Evolutionary conservation across 2,888 invertebrate genomes (phyloP), one percentile per base, ranked within the genome.

Genomic region (Euspilapteryx auroguttella): DNA sequence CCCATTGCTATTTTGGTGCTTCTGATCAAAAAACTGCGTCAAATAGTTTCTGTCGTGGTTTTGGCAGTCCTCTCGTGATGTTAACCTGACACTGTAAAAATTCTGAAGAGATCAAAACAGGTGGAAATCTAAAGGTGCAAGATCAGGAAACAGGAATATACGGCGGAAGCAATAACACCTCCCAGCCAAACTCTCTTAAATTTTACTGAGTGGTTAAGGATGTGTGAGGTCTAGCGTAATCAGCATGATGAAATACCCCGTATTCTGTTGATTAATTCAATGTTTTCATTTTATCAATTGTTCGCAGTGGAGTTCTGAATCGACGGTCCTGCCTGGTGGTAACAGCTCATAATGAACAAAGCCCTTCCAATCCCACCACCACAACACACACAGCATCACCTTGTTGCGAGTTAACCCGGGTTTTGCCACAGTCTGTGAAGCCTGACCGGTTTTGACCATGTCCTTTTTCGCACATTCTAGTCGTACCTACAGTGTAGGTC

Each of bases 281-380:
- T 17, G 5, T 13, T 24, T 12, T 12, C 8, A 24, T 12, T 12
- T 24, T 5, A 24, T 24, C 24, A 26, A 6, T 27, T 21, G 12
- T 27, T 27, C 21, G 27, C 21, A 26, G 26, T 26, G 15, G 26
- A 26, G 26, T n/a, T 15, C 26, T 10, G 26, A 26, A 26, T 26
- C 26, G 10, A 26, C 15, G 15, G 26, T 15, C 15, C 15, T 26
- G 26, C 26, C 17, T 6, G 7, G 26, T 4, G 26, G 26, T 26
- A 13, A 26, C 14, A 24, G 8, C 17, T 17, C 17, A 17, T 17
- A 17, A 17, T 17, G 17, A 17, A 17, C 17, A 17, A 17, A 6
- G 17, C 17, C 17, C 8, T 17, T 17, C 17, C 17, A 17, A 8
- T 8, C 17, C 17, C 17, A 17, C 17, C 17, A 17, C 5, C 10